These are phyloP conservation scores for Ylistrum balloti DNA, from an alignment of 1,140 invertebrate species.

Conservation along the genomic window DNA sequence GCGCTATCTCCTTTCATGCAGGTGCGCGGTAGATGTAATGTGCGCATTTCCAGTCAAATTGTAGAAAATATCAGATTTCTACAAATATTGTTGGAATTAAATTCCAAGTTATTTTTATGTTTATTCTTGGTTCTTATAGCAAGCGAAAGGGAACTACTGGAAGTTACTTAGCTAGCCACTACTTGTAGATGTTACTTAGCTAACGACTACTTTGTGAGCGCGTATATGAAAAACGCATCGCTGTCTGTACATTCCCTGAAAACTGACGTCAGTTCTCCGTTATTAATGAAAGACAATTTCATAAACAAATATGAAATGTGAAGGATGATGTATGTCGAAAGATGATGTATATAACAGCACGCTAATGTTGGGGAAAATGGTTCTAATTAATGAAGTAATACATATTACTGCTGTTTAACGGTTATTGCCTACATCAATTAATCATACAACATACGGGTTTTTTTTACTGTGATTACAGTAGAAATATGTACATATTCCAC, in stretches of 20 bases:
- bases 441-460: no score
- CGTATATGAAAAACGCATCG: not conserved
- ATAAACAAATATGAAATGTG: not conserved
- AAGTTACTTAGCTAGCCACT: no score
- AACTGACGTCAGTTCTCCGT: not conserved
- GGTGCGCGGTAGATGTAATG: not conserved
- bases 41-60: not conserved
- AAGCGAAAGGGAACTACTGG: not conserved
- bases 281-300: not conserved
- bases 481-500: no score
- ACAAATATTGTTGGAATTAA: slow-evolving; percentile 23
- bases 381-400: no score
- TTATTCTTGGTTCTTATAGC: not conserved
- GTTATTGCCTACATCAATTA: no score
- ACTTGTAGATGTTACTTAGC: no score
- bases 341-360: no score
- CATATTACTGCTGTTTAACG: no score
- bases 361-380: no score
- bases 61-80: slow-evolving; percentile 21
- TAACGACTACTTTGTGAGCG: no score
- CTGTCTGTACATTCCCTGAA: not conserved
- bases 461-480: no score
- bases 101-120: not conserved
- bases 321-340: not conserved
- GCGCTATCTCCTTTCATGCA: not conserved